Evolutionary conservation across 2,888 invertebrate species (phyloP), one percentile per base, ranked within the genome.

Genomic region (Tholera decimalis): DNA sequence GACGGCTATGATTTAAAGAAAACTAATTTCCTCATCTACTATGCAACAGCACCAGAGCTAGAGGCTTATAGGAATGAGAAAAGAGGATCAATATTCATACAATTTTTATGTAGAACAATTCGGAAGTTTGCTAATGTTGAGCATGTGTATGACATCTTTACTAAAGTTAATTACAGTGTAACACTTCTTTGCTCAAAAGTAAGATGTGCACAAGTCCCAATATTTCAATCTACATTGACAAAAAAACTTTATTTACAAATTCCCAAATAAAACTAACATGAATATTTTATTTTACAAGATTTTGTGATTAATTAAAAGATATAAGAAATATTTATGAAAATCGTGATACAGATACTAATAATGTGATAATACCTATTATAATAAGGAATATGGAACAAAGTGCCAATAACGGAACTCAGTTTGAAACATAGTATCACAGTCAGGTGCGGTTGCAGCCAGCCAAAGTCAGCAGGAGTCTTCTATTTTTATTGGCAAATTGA

Each of bases 31-130:
- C 84, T 95, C 5, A 87, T 94, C 15, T 95, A 89, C 71, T 94
- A 93, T 92, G 95, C 95, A 0, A 95, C 95, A 22, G 92, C 93
- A 50, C 93, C 94, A 7, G 91, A 92, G 77, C 89, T 91, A 83
- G 92, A 93, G 80, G 93, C 95, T 4, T 94, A 84, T 56, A 91
- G 95, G 79, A 81, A 88, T 80, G 88, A 88, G 57, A 72, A 84
- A 44, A 81, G 78, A 51, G 95, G 95, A 0, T 92, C 95, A 11
- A 83, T 95, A 73, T 95, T 95, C 61, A 93, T 95, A 64, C 93
- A 93, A 74, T 82, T 85, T 13, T 78, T 95, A 15, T 95, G 95
- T 79, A 65, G 66, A 13, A 79, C 82, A 15, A 83, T 95, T 33
- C 71, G 77, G 28, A 81, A 88, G 60, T 83, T 72, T 66, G 90